Evolutionary conservation across 2,113 vertebrate species (phyloP).

Genomic region (Nycticryphes semicollaris): DNA sequence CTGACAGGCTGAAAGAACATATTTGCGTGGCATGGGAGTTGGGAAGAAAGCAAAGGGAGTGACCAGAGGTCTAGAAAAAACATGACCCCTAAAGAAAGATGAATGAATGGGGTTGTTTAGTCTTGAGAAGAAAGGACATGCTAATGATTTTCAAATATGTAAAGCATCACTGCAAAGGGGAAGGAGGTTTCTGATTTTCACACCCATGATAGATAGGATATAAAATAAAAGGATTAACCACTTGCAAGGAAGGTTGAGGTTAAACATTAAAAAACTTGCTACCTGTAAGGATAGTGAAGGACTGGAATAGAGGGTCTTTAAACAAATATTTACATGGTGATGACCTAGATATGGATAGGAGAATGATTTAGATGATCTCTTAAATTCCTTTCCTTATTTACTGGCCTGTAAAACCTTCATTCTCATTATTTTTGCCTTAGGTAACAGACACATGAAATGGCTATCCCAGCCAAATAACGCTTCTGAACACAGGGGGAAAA

Average conservation of each 20-base stretch:
- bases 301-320: not conserved
- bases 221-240: constrained; percentile 3
- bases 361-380: not conserved
- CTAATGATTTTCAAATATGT: constrained; percentile 24
- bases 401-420: not conserved
- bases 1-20: constrained; percentile 21
- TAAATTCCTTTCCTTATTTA: not conserved
- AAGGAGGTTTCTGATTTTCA: constrained; percentile 4
- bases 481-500: not conserved
- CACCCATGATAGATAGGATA: not conserved
- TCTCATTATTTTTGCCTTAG: not conserved
- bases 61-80: constrained; percentile 48
- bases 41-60: constrained; percentile 35
- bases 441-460: not conserved
- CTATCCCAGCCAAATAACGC: not conserved
- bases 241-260: not conserved
- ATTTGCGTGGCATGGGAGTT: not conserved
- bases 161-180: not conserved
- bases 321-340: not conserved
- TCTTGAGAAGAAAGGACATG: constrained; percentile 7
- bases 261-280: not conserved
- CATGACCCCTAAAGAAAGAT: constrained; percentile 62
- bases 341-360: not conserved
- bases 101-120: constrained; percentile 36
- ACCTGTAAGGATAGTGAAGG: not conserved